Base-by-base conservation (phyloP, 1,140 invertebrate species). In the Ceratitis capitata region DNA sequence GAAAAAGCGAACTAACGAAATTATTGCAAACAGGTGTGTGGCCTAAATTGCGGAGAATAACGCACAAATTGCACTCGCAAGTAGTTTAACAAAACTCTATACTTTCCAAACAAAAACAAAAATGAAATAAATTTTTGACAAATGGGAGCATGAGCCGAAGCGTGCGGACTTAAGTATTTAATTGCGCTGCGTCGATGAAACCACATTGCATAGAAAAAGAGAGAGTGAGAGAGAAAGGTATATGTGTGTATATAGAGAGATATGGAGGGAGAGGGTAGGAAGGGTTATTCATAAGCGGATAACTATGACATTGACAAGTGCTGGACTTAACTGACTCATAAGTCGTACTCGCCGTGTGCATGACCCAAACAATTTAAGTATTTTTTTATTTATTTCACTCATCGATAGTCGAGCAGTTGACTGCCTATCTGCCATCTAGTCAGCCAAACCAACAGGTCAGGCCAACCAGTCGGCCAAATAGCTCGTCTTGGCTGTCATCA, bases 321-420 rank as follows among this genome's bases (percentile, higher is more conserved):
- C 69, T 78, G n/a, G n/a, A 78, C 69, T 78, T 23, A 78, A 78
- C n/a, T 78, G 69, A 78, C 42, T 78, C 69, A 78, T 78, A 47
- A n/a, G 69, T 23, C n/a, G n/a, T n/a, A n/a, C 42, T 47, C n/a
- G 69, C 45, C 45, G 42, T 23, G 9, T 39, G 39, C 12, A 14
- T n/a, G n/a, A 12, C 69, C 10, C 39, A 10, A 45, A 9, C 39
- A 45, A 42, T 61, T 61, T 32, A 29, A 74, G 10, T 42, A n/a
- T 23, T 10, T 53, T n/a, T 53, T 42, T 74, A 78, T 78, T 78
- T 78, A 35, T 23, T 45, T 23, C 39, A 16, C 69, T 32, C n/a
- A 78, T 78, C 39, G 35, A 45, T 45, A 45, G 19, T 26, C 32
- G 23, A 23, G 39, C 39, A n/a, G n/a, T n/a, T n/a, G n/a, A n/a